Conservation (phyloP, 2,797 vertebrate genomes). For the Saxicola maurus region DNA sequence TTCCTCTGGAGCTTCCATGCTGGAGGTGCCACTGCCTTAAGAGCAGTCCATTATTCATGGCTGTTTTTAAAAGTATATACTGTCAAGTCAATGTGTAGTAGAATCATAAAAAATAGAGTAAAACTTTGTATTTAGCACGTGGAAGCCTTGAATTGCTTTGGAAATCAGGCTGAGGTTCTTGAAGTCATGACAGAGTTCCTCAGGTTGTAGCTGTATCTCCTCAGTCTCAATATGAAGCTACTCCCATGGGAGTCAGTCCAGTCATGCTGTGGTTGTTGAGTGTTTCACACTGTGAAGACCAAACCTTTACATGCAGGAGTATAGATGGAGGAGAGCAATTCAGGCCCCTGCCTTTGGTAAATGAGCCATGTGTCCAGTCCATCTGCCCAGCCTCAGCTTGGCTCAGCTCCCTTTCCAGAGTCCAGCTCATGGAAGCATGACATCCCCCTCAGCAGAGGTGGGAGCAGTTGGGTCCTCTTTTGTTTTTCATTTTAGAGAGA, state of each 20-base stretch:
- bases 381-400: slow-evolving; percentile 1
- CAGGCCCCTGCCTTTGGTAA: not conserved
- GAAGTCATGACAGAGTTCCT: not conserved
- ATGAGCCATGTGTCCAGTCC: not conserved
- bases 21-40: not conserved
- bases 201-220: not conserved
- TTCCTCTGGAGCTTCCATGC: not conserved
- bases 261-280: not conserved
- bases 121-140: not conserved
- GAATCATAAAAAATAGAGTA: not conserved
- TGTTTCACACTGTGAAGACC: not conserved
- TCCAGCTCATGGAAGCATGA: not conserved
- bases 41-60: not conserved
- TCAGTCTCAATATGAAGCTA: not conserved
- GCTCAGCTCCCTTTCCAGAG: not conserved
- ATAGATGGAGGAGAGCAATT: not conserved
- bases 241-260: not conserved
- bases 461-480: not conserved
- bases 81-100: not conserved
- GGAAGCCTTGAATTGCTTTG: not conserved
- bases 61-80: not conserved
- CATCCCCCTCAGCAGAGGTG: not conserved
- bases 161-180: not conserved
- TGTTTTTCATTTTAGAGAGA: not conserved
- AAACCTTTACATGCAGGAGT: not conserved